Evolutionary conservation across 2,113 vertebrate genomes (phyloP).

Genomic region (Perccottus glenii): DNA sequence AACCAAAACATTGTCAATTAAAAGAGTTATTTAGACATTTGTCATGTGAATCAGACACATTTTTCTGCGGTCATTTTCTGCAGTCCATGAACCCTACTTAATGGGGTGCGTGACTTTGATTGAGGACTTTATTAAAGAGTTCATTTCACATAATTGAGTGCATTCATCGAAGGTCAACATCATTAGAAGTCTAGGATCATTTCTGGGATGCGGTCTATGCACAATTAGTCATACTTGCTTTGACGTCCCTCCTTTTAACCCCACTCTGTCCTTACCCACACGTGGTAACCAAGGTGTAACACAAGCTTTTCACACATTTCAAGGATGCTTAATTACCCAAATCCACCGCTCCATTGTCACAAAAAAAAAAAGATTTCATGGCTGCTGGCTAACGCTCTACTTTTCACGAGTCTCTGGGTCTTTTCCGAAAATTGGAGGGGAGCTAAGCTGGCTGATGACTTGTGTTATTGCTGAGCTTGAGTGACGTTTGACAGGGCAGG

Average conservation of each 20-base stretch:
- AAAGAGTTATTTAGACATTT: conserved; percentile 57
- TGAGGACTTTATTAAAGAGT: conserved; percentile 71
- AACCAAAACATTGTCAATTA: conserved; percentile 60
- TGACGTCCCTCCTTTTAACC: conserved; percentile 19
- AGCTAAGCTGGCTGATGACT: conserved; percentile 76
- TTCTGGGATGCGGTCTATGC: conserved; percentile 39
- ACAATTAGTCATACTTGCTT: conserved; percentile 47
- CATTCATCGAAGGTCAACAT: conserved; percentile 74
- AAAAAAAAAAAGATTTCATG: conserved; percentile 64
- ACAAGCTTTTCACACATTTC: conserved; percentile 53
- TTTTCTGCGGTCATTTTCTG: conserved; percentile 42
- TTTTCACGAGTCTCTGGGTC: conserved; percentile 66
- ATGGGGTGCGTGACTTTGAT: conserved; percentile 55
- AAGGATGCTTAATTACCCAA: conserved; percentile 69
- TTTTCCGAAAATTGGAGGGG: conserved; percentile 55
- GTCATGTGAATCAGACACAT: conserved; percentile 33
- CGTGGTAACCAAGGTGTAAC: conserved; percentile 55
- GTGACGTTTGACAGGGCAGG: conserved; percentile 78
- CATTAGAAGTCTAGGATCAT: conserved; percentile 61
- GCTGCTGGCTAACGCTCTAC: conserved; percentile 69
- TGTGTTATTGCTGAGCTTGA: conserved; percentile 77
- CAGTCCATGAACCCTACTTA: conserved; percentile 32
- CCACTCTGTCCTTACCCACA: conserved; percentile 24
- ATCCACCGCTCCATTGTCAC: conserved; percentile 63
- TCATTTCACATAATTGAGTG: conserved; percentile 64